phyloP scores from a whole-genome alignment of 2,113 vertebrate genomes.

The Lucifuga dentata region DNA sequence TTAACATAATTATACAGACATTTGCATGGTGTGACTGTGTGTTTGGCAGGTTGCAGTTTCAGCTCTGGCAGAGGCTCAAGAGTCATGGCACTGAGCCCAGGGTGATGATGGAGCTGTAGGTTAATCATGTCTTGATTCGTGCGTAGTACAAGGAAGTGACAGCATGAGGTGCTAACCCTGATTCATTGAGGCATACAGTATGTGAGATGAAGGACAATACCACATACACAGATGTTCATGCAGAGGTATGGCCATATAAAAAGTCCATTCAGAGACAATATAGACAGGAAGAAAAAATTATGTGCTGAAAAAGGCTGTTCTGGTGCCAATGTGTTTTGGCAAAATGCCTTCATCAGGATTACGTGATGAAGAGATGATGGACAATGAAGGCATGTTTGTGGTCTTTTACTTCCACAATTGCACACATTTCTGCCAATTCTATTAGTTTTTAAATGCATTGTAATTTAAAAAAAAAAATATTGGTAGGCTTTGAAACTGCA shows the following conservation, averaged over 20 bases:
- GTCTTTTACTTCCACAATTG: no score
- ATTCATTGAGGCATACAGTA: conserved; percentile 20
- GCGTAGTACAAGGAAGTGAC: conserved; percentile 35
- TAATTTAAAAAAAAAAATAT: no score
- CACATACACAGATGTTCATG: conserved; percentile 6
- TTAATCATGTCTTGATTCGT: conserved; percentile 49
- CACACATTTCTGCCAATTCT: no score
- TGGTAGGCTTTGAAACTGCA: no score
- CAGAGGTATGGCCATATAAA: conserved; percentile 7
- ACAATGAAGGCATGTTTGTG: conserved; percentile 56
- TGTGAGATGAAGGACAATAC: conserved; percentile 5
- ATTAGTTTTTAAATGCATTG: no score
- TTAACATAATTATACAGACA: conserved; percentile 34
- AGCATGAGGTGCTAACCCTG: conserved; percentile 22
- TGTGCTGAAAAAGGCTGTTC: not conserved
- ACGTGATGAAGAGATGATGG: conserved; percentile 39
- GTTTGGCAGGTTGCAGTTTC: conserved; percentile 47
- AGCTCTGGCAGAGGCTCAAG: conserved; percentile 44
- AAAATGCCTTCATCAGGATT: conserved; percentile 10
- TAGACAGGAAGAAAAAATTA: conserved; percentile 40
- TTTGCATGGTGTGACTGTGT: conserved; percentile 33
- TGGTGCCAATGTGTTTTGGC: not conserved
- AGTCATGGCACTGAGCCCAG: conserved; percentile 11
- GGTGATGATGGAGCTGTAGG: conserved; percentile 38
- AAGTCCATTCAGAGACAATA: conserved; percentile 1